Percentiles rank a stretch among this genome's conserved stretches.
These are phyloP conservation scores for Trichogramma pretiosum DNA, from an alignment of 1,140 invertebrate species.

Conservation along the genomic window DNA sequence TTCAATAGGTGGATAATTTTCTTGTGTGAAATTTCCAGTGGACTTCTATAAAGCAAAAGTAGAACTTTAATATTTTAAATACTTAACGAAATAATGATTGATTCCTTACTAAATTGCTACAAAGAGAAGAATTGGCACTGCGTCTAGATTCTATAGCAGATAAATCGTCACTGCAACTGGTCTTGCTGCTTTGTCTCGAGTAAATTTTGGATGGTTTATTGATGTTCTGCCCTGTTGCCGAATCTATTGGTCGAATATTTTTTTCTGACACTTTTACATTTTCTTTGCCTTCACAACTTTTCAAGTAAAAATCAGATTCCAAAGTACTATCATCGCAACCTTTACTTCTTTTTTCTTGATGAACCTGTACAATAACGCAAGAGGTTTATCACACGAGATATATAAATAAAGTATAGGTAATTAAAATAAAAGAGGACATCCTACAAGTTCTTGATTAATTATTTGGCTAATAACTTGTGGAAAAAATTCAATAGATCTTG, in stretches of 20 bases:
- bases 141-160: slow-evolving; percentile 1
- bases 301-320: slow-evolving; percentile 30
- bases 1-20: slow-evolving; percentile 13
- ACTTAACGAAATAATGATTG: not conserved
- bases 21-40: not conserved
- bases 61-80: not conserved
- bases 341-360: slow-evolving; percentile 36
- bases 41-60: slow-evolving; percentile 1
- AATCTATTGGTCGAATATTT: slow-evolving; percentile 5
- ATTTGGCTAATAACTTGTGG: no score
- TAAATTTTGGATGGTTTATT: slow-evolving; percentile 20
- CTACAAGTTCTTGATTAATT: no score
- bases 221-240: not conserved
- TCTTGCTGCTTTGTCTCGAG: slow-evolving; percentile 22
- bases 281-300: slow-evolving; percentile 17
- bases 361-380: slow-evolving; percentile 7
- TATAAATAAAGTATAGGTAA: not conserved
- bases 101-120: slow-evolving; percentile 4
- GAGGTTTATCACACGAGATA: not conserved
- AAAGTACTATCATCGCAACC: slow-evolving; percentile 40
- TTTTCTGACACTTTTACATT: slow-evolving; percentile 3
- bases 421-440: not conserved
- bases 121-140: not conserved
- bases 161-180: slow-evolving; percentile 13
- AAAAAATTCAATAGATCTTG: no score